phyloP scores from a whole-genome alignment of 2,113 vertebrate species.

The Bos javanicus region DNA sequence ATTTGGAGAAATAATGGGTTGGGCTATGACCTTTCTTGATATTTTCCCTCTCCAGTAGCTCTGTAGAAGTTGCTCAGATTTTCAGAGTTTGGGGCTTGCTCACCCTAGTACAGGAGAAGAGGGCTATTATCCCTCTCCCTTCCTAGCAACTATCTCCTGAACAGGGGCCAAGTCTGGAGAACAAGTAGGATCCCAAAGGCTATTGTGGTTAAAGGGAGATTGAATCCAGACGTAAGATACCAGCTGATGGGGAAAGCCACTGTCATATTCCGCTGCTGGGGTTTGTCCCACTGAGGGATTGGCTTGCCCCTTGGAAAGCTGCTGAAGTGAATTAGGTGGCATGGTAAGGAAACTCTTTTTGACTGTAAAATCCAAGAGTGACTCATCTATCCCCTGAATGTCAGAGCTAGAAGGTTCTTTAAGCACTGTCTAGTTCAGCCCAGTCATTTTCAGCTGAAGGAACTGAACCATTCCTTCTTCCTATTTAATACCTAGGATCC shows the following conservation, averaged over 20 bases:
- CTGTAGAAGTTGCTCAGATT: neutral
- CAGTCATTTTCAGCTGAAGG: neutral
- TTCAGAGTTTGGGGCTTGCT: neutral
- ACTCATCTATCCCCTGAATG: conserved; percentile 27
- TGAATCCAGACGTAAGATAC: conserved; percentile 52
- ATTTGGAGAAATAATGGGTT: neutral
- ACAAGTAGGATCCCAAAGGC: conserved; percentile 38
- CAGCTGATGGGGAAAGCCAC: conserved; percentile 16
- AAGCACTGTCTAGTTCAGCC: neutral
- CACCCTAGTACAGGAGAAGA: neutral
- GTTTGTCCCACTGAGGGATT: conserved; percentile 24
- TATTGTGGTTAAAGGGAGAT: conserved; percentile 42
- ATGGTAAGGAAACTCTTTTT: conserved; percentile 46
- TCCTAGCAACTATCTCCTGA: neutral
- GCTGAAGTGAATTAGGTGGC: conserved; percentile 46
- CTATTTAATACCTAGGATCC: neutral
- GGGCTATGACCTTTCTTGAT: neutral
- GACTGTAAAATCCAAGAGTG: conserved; percentile 30
- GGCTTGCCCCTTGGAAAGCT: conserved; percentile 49
- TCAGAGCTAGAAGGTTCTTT: conserved; percentile 5
- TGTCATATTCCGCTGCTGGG: conserved; percentile 22
- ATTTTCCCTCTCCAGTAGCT: conserved; percentile 36
- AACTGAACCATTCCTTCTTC: neutral
- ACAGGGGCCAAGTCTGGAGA: conserved; percentile 37
- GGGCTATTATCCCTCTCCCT: neutral